Conservation (phyloP, 1,140 invertebrate species). For the Capitella teleta region DNA sequence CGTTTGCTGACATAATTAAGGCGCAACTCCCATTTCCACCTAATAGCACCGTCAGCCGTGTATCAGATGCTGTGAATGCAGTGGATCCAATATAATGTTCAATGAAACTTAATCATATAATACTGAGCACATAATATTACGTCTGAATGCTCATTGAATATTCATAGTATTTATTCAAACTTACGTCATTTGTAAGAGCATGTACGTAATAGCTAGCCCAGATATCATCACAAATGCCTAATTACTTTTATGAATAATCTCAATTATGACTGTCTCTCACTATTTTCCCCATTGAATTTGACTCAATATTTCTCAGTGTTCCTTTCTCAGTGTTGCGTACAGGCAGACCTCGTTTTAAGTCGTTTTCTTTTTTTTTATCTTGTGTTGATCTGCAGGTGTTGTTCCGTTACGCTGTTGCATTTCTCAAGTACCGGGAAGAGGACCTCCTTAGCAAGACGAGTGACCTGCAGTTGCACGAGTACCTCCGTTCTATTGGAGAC, state of each 20-base stretch:
- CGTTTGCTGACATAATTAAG: neutral
- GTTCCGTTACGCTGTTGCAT: conserved; percentile 49
- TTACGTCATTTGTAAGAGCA: no score
- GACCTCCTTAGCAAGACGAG: conserved; percentile 40
- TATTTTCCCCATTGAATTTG: no score
- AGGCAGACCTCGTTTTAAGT: no score
- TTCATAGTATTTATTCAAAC: neutral
- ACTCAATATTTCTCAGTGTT: neutral
- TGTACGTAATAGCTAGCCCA: no score
- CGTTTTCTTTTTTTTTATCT: neutral
- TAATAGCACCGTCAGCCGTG: neutral
- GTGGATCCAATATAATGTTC: neutral
- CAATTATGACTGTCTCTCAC: no score
- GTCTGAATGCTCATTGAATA: neutral
- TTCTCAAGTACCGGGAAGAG: conserved; percentile 46
- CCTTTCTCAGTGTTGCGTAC: no score
- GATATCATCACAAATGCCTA: no score
- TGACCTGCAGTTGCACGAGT: conserved; percentile 37
- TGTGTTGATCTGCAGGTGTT: conserved; percentile 35
- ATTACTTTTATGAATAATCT: no score
- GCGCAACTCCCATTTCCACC: neutral
- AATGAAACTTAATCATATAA: neutral
- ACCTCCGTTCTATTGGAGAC: conserved; percentile 40
- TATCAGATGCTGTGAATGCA: neutral
- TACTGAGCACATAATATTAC: no score